Evolutionary conservation across 2,888 invertebrate species (phyloP), one percentile per base, ranked within the genome.

Genomic region (Ceramica pisi): DNA sequence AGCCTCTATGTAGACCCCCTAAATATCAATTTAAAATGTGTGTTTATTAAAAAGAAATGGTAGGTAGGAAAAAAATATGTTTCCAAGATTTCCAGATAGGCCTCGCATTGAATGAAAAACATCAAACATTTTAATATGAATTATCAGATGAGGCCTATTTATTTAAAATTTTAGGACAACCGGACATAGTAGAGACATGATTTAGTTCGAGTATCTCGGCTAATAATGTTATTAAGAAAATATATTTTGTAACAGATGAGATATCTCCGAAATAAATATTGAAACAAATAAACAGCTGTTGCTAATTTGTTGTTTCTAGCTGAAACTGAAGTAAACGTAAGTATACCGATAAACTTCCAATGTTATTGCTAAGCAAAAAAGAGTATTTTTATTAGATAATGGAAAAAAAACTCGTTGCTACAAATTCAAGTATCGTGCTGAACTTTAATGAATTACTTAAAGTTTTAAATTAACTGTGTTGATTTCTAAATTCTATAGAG

Each of bases 121-220:
- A 53, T 26, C 19, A 59, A 51, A 23, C 16, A n/a, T 50, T 51
- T 38, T 10, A 31, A 19, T 14, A 44, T 38, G 26, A 73, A 41
- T 53, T 68, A 69, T 51, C 60, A 14, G 38, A 61, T 44, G 14
- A 41, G 12, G 9, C 14, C 19, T n/a, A 70, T 64, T 66, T 26
- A 59, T 75, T 57, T 70, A 50, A 62, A 57, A 31, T 14, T 31
- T 65, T 44, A 19, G 50, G n/a, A 55, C 82, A 72, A 67, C 77
- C 84, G 81, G 81, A 83, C 48, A 71, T 38, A 59, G 57, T 64
- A 21, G 16, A 38, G 46, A 23, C 23, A n/a, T 60, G 59, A 79
- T 78, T 60, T 72, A 71, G 35, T 48, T 63, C 19, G n/a, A 72
- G 31, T 53, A 66, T 63, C 53, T 67, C 31, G 38, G 63, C 44